Percentiles rank a stretch among this genome's conserved stretches.
These are phyloP conservation scores for Drosophila saltans DNA, from an alignment of 1,140 invertebrate species.

Conservation along the genomic window DNA sequence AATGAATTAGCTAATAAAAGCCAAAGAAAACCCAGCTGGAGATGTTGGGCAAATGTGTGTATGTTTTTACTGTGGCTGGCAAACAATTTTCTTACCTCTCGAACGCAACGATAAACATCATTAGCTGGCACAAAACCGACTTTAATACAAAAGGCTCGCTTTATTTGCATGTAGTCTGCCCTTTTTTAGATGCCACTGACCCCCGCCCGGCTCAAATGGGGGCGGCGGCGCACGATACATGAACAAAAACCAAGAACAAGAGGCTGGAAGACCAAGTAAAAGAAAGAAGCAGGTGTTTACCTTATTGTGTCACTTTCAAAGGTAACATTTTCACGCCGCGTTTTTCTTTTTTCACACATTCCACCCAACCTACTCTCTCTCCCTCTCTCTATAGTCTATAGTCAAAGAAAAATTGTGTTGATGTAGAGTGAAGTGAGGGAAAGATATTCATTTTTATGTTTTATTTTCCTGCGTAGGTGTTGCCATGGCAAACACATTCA, in stretches of 20 bases:
- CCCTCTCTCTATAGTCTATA: conserved; percentile 19
- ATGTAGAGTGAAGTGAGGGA: neutral
- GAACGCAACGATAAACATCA: conserved; percentile 70
- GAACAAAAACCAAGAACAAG: conserved; percentile 1
- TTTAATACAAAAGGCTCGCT: conserved; percentile 57
- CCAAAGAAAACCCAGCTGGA: conserved; percentile 17
- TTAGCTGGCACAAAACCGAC: conserved; percentile 65
- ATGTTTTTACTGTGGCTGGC: neutral
- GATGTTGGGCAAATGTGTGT: neutral
- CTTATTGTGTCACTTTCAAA: conserved; percentile 75
- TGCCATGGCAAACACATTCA: conserved; percentile 61
- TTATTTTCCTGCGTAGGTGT: conserved; percentile 27
- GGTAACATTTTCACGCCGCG: conserved; percentile 69
- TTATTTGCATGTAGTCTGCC: conserved; percentile 79
- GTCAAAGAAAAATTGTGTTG: conserved; percentile 54
- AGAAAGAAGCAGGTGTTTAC: conserved; percentile 54
- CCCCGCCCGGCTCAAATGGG: conserved; percentile 29
- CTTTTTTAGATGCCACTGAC: conserved; percentile 67
- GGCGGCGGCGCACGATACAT: neutral
- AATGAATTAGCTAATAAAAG: conserved; percentile 79
- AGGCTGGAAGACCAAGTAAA: neutral
- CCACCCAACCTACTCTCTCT: neutral
- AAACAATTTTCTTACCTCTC: conserved; percentile 28
- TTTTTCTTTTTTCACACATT: conserved; percentile 39
- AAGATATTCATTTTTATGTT: conserved; percentile 13